Evolutionary conservation across 2,113 vertebrate genomes (phyloP).

Genomic region (Melanotaenia duboulayi): DNA sequence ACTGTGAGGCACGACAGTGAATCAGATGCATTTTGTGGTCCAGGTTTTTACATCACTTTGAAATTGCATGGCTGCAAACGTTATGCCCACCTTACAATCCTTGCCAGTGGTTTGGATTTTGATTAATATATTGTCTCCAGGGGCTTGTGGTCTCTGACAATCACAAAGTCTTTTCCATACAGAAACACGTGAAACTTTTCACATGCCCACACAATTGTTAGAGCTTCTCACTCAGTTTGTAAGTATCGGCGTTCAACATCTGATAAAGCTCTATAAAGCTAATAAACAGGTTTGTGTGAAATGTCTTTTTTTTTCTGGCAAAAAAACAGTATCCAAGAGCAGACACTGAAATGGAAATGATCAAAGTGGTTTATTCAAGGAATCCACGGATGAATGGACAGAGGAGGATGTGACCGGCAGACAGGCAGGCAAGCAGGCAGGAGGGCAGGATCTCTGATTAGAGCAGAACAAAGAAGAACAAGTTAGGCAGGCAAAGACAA

Average conservation of each 20-base stretch:
- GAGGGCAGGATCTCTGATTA: too few species aligned
- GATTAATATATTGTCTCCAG: neutral
- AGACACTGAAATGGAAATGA: too few species aligned
- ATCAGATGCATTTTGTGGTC: neutral
- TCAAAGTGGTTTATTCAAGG: too few species aligned
- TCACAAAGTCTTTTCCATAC: neutral
- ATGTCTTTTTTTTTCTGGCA: neutral
- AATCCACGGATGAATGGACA: too few species aligned
- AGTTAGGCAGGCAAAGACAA: too few species aligned
- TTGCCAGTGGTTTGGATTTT: neutral
- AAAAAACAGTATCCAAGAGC: too few species aligned
- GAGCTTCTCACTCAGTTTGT: too few species aligned
- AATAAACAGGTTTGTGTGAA: neutral
- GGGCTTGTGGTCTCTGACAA: neutral
- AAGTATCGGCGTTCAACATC: too few species aligned
- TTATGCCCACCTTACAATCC: neutral
- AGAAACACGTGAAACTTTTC: neutral
- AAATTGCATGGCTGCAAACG: neutral
- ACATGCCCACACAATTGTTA: too few species aligned
- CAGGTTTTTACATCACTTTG: neutral
- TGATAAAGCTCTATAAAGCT: neutral
- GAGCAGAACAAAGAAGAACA: too few species aligned
- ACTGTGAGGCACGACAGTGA: neutral
- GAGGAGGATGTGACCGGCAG: too few species aligned
- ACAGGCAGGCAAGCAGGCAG: too few species aligned